phyloP scores from a whole-genome alignment of 2,113 vertebrate genomes.

The Glaucidium brasilianum region DNA sequence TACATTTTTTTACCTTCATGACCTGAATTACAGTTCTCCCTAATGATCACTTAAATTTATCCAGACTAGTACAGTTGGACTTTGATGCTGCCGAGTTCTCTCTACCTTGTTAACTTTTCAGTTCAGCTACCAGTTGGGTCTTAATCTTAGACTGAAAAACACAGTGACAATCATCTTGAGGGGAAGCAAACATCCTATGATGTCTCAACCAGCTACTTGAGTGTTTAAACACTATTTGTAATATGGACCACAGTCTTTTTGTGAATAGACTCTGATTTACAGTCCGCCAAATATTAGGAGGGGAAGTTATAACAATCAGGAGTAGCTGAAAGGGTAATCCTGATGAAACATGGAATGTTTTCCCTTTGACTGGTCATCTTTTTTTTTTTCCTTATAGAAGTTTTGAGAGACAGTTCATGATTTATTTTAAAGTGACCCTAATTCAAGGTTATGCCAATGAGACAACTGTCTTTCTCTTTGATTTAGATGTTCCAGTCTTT shows the following conservation, averaged over 20 bases:
- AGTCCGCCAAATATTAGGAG: not conserved
- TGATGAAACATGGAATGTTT: not conserved
- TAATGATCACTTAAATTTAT: not conserved
- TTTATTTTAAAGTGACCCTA: constrained; percentile 39
- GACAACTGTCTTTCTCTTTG: constrained; percentile 49
- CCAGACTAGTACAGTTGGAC: too few relatives aligned
- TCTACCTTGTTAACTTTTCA: not conserved
- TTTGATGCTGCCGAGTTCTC: not conserved
- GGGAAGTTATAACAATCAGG: not conserved
- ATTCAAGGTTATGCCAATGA: constrained; percentile 69
- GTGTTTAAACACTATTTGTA: not conserved
- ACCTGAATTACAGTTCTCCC: not conserved
- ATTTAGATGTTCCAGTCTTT: constrained; percentile 65
- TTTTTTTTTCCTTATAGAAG: not conserved
- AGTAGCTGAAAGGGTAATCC: not conserved
- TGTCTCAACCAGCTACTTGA: not conserved
- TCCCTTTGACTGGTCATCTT: not conserved
- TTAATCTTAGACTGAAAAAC: not conserved
- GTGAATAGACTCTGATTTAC: not conserved
- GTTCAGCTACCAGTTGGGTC: not conserved
- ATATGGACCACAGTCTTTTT: not conserved
- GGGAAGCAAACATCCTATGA: not conserved
- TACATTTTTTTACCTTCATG: not conserved
- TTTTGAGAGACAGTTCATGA: not conserved
- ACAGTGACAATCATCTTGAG: not conserved